Evolutionary conservation across 2,113 vertebrate genomes (phyloP), one percentile per base, ranked within the genome.

Genomic region (Atractosteus spatula): DNA sequence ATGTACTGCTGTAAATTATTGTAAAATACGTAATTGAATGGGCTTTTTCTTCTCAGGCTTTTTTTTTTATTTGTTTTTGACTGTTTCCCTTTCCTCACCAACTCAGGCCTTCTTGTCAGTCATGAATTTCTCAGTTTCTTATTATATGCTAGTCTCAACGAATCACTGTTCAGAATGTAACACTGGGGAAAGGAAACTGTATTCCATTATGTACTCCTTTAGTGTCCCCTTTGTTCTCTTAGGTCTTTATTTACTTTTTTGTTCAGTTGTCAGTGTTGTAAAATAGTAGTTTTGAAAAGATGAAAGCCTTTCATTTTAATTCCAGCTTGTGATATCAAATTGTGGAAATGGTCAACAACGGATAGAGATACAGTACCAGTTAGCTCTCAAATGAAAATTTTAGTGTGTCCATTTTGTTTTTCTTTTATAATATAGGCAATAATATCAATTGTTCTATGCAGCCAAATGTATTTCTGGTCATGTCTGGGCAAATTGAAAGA

Each of bases 401-500:
- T 82, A 92, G 85, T 90, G 80, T 84, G 87, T 92, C 85, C 73
- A 77, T 85, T 90, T 90, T 93, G 82, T 89, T 91, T 88, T 83
- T 77, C 83, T 78, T 77, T 86, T 86, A 88, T 82, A 80, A 80
- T 83, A 87, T 93, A 93, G 96, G 96, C 96, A 98, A 97, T 99
- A 95, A 97, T 94, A 91, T 96, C 88, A 90, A 89, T 92, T 93
- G 89, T 95, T 94, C 96, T 98, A 99, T 99, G 97, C 97, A 98
- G 95, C 89, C 93, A 95, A 92, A 91, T 94, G 93, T 93, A 94
- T 93, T 95, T 95, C 92, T 94, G 91, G 88, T 91, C 78, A 92
- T 89, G 90, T 92, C 89, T 86, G 78, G 89, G 86, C 91, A 92
- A 95, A 92, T 7, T 91, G 92, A 91, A 92, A 92, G 90, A 90